Evolutionary conservation across 35 echinoderm and acorn worm species (phyloP), one percentile per base, ranked within the genome.

Genomic region (Apostichopus parvimensis): DNA sequence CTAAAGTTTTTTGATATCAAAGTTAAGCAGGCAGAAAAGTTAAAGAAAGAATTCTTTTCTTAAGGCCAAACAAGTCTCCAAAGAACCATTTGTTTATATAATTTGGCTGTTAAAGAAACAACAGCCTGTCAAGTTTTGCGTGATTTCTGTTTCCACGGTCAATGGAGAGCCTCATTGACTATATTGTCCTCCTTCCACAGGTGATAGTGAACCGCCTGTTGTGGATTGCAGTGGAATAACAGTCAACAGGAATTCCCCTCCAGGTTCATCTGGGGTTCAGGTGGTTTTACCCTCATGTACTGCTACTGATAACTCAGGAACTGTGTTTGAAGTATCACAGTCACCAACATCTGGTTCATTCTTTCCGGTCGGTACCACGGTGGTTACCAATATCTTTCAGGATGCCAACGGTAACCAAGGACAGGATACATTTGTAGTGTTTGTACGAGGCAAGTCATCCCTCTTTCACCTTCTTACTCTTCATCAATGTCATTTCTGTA

Each of bases 251-350:
- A 54, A 17, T 28, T 26, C 68, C 0, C 68, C 86, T 17, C 2
- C 45, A 28, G 86, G 86, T 25, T 6, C 86, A 54, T 14, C 10
- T 14, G 68, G 86, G 12, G 5, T 88, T 1, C 53, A 6, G 6
- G 62, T 88, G 12, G n/a, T 4, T 52, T 54, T 88, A 54, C 86
- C 86, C 14, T 66, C 57, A 20, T 88, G 86, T 62, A 14, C 20
- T 14, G 86, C 86, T n/a, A 72, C 86, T 26, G 86, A 88, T 54
- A 73, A 68, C 34, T 73, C 86, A 23, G 86, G 86, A 53, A 20
- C 45, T 14, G 28, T 53, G 34, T 15, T 9, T 18, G 18, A 21
- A 5, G 61, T 88, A 5, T 26, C 61, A 6, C 86, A 72, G 86
- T 62, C 18, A 7, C 86, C 86, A 13, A 11, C 61, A 13, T 28